Conservation (phyloP, 2,113 vertebrate genomes). For the Cottus gobio region DNA sequence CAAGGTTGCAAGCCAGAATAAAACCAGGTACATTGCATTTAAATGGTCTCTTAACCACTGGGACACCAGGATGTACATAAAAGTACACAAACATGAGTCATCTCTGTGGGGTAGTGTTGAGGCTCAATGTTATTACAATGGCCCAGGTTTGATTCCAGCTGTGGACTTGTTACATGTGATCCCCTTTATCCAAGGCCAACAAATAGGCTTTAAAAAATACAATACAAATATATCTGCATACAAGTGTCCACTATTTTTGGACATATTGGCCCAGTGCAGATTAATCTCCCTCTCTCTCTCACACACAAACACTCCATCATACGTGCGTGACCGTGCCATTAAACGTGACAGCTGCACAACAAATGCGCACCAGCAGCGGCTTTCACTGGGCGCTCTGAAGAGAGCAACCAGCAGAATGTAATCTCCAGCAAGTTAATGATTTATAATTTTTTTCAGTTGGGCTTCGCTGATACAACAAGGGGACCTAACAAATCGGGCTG, state of each 20-base stretch:
- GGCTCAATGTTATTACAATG: background rate
- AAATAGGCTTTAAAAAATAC: background rate
- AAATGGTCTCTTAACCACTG: background rate
- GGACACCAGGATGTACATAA: background rate
- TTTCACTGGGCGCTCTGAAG: background rate
- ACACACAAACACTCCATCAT: background rate
- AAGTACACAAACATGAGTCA: background rate
- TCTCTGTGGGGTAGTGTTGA: background rate
- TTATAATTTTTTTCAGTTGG: background rate
- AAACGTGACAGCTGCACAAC: constrained; percentile 16
- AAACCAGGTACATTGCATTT: background rate
- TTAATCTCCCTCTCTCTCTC: background rate
- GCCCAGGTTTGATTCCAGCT: background rate
- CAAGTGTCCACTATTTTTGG: background rate
- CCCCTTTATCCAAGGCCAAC: background rate
- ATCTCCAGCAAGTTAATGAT: background rate
- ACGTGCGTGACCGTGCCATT: constrained; percentile 8
- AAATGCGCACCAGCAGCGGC: background rate
- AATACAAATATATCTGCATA: background rate
- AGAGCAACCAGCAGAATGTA: background rate
- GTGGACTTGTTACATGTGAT: background rate
- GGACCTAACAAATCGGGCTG: background rate
- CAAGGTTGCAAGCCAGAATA: background rate
- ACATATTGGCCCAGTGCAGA: background rate
- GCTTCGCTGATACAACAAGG: background rate